phyloP scores from a whole-genome alignment of 2,113 vertebrate species.

The Corythaeola cristata region DNA sequence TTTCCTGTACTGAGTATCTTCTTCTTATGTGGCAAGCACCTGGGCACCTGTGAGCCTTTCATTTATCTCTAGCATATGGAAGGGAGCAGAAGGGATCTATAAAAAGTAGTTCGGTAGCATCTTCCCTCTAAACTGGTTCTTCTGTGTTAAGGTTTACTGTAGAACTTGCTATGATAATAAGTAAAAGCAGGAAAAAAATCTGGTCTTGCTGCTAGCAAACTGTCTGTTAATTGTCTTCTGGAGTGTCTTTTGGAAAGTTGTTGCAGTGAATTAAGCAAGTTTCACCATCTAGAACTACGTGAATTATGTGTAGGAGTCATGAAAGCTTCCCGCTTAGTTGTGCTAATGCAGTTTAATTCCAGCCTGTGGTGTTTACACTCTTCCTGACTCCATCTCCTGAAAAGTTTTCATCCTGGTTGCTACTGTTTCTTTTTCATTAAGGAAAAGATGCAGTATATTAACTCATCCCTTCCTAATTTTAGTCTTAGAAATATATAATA shows the following conservation, averaged over 20 bases:
- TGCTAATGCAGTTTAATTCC: neutral
- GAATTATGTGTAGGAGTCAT: neutral
- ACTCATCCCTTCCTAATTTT: neutral
- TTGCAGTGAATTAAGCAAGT: neutral
- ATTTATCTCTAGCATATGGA: neutral
- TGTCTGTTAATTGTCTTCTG: neutral
- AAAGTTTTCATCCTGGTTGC: neutral
- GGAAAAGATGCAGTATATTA: neutral
- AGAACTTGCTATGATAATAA: constrained; percentile 19
- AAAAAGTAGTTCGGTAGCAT: neutral
- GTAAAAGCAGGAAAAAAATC: neutral
- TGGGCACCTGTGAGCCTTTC: neutral
- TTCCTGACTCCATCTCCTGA: neutral
- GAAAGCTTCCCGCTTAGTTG: neutral
- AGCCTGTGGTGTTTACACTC: neutral
- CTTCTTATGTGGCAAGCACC: neutral
- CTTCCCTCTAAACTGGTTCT: neutral
- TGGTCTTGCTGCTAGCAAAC: neutral
- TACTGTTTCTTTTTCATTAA: neutral
- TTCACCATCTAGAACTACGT: neutral
- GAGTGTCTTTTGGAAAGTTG: neutral
- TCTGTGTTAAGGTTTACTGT: neutral
- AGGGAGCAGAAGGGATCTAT: neutral
- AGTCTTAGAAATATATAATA: neutral
- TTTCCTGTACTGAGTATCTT: neutral